A percentile compares a stretch with the other conserved stretches of the same genome.
phyloP scores from a whole-genome alignment of 2,888 invertebrate species.

The Hesperia comma region DNA sequence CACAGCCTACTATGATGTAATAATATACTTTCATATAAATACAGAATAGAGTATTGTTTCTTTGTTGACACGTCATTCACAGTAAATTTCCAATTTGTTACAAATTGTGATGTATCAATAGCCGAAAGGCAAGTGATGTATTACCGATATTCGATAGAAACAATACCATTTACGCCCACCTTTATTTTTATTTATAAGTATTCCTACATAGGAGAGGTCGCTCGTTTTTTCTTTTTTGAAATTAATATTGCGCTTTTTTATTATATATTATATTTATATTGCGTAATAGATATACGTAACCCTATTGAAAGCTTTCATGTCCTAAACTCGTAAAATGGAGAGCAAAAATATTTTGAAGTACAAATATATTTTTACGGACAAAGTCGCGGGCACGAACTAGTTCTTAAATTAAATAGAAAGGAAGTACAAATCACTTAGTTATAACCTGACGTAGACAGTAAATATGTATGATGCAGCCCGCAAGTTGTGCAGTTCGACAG shows the following conservation, averaged over 20 bases:
- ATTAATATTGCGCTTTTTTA: too few relatives aligned
- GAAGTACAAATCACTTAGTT: conserved; percentile 15
- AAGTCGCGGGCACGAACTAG: too few relatives aligned
- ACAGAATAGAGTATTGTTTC: not conserved
- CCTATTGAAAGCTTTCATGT: too few relatives aligned
- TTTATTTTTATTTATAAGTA: not conserved
- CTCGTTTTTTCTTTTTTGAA: not conserved
- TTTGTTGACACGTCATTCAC: conserved; percentile 5
- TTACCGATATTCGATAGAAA: not conserved
- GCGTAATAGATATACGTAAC: too few relatives aligned
- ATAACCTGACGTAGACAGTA: conserved; percentile 25
- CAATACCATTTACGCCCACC: not conserved
- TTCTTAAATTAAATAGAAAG: not conserved
- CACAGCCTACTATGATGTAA: too few relatives aligned
- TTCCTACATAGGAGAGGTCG: too few relatives aligned
- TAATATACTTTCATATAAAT: too few relatives aligned
- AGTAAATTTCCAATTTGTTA: not conserved
- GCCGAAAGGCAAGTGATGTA: not conserved
- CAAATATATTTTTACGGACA: too few relatives aligned
- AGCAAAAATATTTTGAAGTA: too few relatives aligned
- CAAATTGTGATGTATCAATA: not conserved
- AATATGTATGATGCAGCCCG: conserved; percentile 19
- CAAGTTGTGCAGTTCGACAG: conserved; percentile 28
- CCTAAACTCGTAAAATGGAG: too few relatives aligned
- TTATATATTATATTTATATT: too few relatives aligned